A percentile compares a stretch with the other conserved stretches of the same genome.
Conservation (phyloP, 2,797 vertebrate species). For the Garrulus glandarius region DNA sequence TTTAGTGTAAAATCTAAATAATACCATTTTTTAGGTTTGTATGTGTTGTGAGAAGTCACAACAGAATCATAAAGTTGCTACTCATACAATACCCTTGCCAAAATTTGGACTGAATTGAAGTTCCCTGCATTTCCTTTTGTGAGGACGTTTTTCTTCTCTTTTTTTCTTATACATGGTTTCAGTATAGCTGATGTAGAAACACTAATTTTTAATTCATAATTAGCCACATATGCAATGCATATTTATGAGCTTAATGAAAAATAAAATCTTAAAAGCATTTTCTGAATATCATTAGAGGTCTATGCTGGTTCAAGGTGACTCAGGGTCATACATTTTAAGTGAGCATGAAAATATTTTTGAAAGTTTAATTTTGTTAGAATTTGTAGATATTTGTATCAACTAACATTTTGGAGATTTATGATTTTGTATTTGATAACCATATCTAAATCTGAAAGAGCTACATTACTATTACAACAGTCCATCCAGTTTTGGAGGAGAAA, state of each 20-base stretch:
- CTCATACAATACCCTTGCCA: not conserved
- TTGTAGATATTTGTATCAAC: not conserved
- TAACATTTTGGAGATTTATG: not conserved
- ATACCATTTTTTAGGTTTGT: not conserved
- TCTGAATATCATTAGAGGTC: not conserved
- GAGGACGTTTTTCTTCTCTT: not conserved
- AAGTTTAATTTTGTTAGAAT: not conserved
- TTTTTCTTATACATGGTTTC: not conserved
- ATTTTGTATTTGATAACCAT: not conserved
- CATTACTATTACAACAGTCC: not conserved
- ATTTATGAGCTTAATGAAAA: not conserved
- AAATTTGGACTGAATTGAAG: not conserved
- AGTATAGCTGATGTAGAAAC: not conserved
- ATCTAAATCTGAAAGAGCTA: not conserved
- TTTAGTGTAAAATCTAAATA: not conserved
- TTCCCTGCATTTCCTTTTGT: not conserved
- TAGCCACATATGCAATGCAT: not conserved
- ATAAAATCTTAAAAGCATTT: not conserved
- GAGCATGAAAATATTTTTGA: not conserved
- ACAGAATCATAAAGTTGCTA: not conserved
- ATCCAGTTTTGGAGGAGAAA: not conserved
- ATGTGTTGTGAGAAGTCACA: not conserved
- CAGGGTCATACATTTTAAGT: not conserved
- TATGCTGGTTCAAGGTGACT: not conserved
- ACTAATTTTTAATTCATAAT: not conserved